Evolutionary conservation across 2,797 vertebrate species (phyloP), one percentile per base, ranked within the genome.

Genomic region (Thripadectes ignobilis): DNA sequence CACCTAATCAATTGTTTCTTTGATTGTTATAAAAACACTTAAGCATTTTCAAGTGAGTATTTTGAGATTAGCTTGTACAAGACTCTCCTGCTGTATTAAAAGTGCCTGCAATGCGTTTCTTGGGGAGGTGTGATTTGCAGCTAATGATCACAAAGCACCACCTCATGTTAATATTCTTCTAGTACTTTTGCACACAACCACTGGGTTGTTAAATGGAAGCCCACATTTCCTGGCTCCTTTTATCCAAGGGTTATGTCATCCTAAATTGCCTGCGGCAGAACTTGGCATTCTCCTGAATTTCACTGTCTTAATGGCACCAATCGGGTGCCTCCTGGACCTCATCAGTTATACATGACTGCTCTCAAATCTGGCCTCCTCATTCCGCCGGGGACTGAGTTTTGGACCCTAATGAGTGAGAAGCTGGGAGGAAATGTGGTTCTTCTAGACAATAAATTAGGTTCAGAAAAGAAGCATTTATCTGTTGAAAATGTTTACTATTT

Each of bases 311-410:
- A 83, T 83, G 85, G 76, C 89, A 93, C 57, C 75, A 48, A 34
- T 29, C 1, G 0, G 36, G 43, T 88, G 77, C 76, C 65, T 85
- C 2, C 1, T 65, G 66, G 62, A 61, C 68, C 79, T 93, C 91
- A 88, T 94, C 85, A 88, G 89, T 51, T 85, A 74, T 20, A 84
- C 73, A 86, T 73, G 95, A 41, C 69, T 96, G 75, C 85, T 95
- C 52, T 80, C 87, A 91, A 83, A 89, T 93, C 82, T 90, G 88
- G 63, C 67, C 32, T 62, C 19, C 62, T 69, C 48, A 3, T 54
- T 75, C 62, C 4, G 0, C 20, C 1, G 1, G 52, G 62, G 46
- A 63, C 75, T 39, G 62, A 81, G 63, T 72, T 88, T 91, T 86
- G 85, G 65, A 65, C 77, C 41, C 43, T 92, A 91, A 87, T 89